These are phyloP conservation scores for Parazoanthus swiftii DNA, from an alignment of 92 coral and sea anemone species.

Conservation along the genomic window DNA sequence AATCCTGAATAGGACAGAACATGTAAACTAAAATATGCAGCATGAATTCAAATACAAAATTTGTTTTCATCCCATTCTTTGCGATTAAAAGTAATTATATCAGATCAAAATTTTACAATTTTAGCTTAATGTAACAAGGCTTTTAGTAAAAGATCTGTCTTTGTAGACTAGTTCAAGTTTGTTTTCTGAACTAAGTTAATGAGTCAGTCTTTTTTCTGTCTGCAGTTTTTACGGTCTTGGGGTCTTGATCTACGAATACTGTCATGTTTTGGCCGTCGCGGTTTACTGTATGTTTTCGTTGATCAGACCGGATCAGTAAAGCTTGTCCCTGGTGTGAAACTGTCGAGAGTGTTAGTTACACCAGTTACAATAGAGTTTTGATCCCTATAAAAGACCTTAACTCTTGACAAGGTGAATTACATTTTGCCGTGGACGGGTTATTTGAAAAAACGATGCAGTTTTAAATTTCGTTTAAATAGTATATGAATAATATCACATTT, in stretches of 20 bases:
- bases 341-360: too few species aligned
- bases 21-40: neutral
- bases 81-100: neutral
- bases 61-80: neutral
- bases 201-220: too few species aligned
- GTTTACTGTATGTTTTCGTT: too few species aligned
- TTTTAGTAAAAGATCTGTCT: neutral
- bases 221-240: too few species aligned
- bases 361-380: neutral
- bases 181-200: too few species aligned
- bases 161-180: neutral
- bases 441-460: neutral
- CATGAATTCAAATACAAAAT: neutral
- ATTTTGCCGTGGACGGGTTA: neutral
- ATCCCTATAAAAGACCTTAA: neutral
- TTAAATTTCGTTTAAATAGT: neutral
- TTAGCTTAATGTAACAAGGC: neutral
- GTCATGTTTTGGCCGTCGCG: too few species aligned
- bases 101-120: too few species aligned
- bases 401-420: neutral
- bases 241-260: too few species aligned
- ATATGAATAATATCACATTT: too few species aligned
- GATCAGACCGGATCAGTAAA: too few species aligned
- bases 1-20: neutral
- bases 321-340: too few species aligned